Evolutionary conservation across 2,797 vertebrate genomes (phyloP), one percentile per base, ranked within the genome.

Genomic region (Ambastaia sidthimunki): DNA sequence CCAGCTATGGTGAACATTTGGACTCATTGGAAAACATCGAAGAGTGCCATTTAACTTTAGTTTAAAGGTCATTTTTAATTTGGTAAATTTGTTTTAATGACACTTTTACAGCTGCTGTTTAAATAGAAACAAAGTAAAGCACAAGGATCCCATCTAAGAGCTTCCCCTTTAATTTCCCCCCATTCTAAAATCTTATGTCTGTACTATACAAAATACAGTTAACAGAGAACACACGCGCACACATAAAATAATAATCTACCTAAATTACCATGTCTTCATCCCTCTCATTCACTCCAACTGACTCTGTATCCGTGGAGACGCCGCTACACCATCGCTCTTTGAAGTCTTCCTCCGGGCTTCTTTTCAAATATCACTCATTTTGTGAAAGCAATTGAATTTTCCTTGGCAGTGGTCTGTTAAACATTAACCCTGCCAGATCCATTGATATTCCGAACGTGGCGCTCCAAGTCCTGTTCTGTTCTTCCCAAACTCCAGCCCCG

Each of bases 361-460:
- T 71, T 74, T 79, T 83, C 71, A 78, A 60, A 78, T 72, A 82
- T 78, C 81, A 44, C 68, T 48, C 57, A 71, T 79, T 78, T 79
- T 79, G 76, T 79, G 71, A 37, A 79, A 79, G 81, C 52, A 55
- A 83, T 71, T 69, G 76, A 75, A 74, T 79, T 79, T 79, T 75
- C 71, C 65, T 75, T 63, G 66, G 76, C 65, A 63, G 48, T 74
- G 77, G 21, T 67, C 18, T 72, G 65, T 74, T 79, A 70, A 78
- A 74, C 76, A 74, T 74, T 60, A 78, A 68, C 54, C 50, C 76
- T 2, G 37, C 52, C 28, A 59, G 75, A 82, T 25, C 50, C n/a
- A 67, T 57, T 77, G 69, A 73, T 71, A 78, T 73, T 88, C 73
- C 50, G n/a, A 19, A 71, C 9, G 47, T 25, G 65, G 75, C 48